These are phyloP conservation scores for Diarsia rubi DNA, from an alignment of 2,888 invertebrate species.

Conservation along the genomic window DNA sequence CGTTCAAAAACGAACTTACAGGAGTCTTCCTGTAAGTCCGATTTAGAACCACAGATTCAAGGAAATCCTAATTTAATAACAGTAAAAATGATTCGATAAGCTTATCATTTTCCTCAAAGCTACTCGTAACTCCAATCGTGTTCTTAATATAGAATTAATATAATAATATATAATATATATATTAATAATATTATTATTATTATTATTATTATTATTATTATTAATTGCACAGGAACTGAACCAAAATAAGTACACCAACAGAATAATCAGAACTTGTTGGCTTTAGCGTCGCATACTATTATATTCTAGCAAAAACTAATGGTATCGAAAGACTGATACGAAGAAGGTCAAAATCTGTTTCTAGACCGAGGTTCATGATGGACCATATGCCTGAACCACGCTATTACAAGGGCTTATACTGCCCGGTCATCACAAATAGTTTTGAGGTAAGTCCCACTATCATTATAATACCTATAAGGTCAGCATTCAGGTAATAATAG, in stretches of 20 bases:
- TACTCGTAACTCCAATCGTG: background rate
- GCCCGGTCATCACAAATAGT: slow-evolving; percentile 96
- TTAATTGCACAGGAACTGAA: background rate
- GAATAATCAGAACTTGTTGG: background rate
- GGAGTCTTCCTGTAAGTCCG: background rate
- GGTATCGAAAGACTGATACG: background rate
- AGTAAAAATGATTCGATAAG: background rate
- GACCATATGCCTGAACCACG: slow-evolving; percentile 93
- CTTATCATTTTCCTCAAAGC: slow-evolving; percentile 21
- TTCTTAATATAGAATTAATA: slow-evolving; percentile 15
- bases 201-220: too few species aligned
- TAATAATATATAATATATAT: too few species aligned
- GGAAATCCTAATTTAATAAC: background rate
- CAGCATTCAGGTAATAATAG: background rate
- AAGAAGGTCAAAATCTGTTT: background rate
- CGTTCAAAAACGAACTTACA: background rate
- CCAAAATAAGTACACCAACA: background rate
- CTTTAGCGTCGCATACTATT: background rate
- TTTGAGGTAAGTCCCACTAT: slow-evolving; percentile 90
- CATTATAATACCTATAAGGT: background rate
- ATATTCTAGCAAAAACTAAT: background rate
- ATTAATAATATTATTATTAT: too few species aligned
- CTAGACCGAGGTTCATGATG: slow-evolving; percentile 69
- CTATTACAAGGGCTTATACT: slow-evolving; percentile 96
- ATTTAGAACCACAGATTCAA: background rate